These are phyloP conservation scores for Agrotis exclamationis DNA, from an alignment of 2,888 invertebrate species.

Conservation along the genomic window DNA sequence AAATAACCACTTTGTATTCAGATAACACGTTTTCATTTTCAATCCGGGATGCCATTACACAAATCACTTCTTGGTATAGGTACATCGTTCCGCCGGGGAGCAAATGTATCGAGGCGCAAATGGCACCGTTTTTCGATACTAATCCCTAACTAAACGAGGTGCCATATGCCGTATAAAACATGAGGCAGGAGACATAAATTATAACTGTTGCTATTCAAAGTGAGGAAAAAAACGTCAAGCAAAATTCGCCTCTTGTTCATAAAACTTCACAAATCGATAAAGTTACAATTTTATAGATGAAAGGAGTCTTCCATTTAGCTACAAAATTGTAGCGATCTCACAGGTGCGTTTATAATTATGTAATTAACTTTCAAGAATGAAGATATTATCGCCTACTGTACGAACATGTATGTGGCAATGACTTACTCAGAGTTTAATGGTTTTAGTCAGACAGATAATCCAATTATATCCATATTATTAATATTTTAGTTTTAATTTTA, in stretches of 20 bases:
- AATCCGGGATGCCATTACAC: constrained; percentile 18
- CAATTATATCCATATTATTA: too few species aligned
- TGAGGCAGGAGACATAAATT: not conserved
- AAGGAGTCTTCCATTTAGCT: too few species aligned
- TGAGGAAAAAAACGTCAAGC: not conserved
- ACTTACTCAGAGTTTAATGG: too few species aligned
- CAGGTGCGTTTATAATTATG: too few species aligned
- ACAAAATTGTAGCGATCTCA: too few species aligned
- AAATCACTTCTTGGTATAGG: constrained; percentile 10
- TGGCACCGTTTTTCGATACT: constrained; percentile 10
- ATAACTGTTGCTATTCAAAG: not conserved
- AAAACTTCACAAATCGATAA: not conserved
- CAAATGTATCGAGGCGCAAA: constrained; percentile 7
- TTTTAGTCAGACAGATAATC: too few species aligned
- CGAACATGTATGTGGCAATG: too few species aligned
- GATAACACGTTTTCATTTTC: constrained; percentile 4
- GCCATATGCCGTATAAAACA: not conserved
- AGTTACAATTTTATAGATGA: not conserved
- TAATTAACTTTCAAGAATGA: too few species aligned
- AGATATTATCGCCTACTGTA: too few species aligned
- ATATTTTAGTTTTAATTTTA: too few species aligned
- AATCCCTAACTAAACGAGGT: constrained; percentile 12
- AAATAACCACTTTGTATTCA: constrained; percentile 27
- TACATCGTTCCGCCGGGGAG: not conserved
- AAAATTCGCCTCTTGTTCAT: not conserved